Evolutionary conservation across 2,113 vertebrate species (phyloP), one percentile per base, ranked within the genome.

Genomic region (Pleuronectes platessa): DNA sequence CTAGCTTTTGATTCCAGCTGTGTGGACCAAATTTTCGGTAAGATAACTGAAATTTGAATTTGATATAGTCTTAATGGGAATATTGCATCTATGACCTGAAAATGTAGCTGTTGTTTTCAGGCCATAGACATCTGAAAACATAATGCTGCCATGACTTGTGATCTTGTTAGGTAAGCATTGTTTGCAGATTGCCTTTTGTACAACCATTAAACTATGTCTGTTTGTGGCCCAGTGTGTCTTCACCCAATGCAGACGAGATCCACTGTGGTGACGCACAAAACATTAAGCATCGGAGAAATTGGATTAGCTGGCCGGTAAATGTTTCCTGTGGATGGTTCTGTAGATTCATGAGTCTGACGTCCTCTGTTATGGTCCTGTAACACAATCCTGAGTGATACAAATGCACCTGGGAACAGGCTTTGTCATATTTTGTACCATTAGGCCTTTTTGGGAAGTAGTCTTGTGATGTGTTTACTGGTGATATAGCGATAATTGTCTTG

Each of bases 201-300:
- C n/a, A 54, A 31, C 42, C 56, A 74, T 35, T 53, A 26, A 21
- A 74, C 18, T 31, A 53, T 45, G 20, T 79, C 71, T 87, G 79
- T 31, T 87, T 81, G 13, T 69, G n/a, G 18, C n/a, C 15, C 71
- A 74, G 37, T 68, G n/a, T 42, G 20, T 61, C 31, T 61, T 55
- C 21, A 27, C 27, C 42, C 31, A 31, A 31, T 31, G 31, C 1
- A 59, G 67, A 79, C 24, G 10, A 53, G 71, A 84, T 83, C 60
- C 53, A 61, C 37, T 61, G 68, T 68, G 85, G 47, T 81, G 81
- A 89, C 71, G 62, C 56, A 51, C 14, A 72, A 82, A 82, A 72
- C 78, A 86, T 85, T 78, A 87, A 68, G 73, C 59, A 76, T 26
- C 23, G 21, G 49, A 54, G 62, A 82, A 91, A 92, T 85, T 86